Conservation (phyloP, 2,797 vertebrate species). For the Tragopan temminckii region DNA sequence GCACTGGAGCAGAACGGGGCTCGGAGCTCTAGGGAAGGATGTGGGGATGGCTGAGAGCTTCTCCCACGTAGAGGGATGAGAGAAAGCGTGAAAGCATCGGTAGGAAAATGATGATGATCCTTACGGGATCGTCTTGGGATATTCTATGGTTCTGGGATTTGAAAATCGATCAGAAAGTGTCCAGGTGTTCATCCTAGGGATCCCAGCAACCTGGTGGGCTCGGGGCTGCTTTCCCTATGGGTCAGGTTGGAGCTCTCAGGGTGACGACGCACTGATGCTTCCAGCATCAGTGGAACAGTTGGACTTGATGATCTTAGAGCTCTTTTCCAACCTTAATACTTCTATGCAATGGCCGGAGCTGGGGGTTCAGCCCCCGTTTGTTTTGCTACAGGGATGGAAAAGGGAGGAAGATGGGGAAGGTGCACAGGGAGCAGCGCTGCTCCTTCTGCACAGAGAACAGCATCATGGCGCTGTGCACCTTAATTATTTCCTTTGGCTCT, state of each 20-base stretch:
- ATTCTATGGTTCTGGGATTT: too few species aligned
- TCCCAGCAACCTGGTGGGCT: background rate
- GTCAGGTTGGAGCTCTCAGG: background rate
- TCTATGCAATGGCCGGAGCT: background rate
- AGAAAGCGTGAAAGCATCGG: background rate
- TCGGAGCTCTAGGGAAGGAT: conserved; percentile 38
- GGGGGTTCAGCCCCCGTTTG: fast-evolving
- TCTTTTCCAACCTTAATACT: too few species aligned
- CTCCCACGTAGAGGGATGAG: conserved; percentile 30
- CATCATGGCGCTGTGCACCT: conserved; percentile 29
- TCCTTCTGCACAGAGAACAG: background rate
- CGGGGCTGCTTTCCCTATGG: fast-evolving
- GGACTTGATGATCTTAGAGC: too few species aligned
- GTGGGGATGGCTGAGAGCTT: background rate
- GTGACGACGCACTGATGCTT: fast-evolving
- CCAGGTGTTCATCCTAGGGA: background rate
- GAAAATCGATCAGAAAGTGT: background rate
- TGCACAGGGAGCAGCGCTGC: too few species aligned
- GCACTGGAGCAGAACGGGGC: background rate
- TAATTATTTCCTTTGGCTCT: conserved; percentile 65
- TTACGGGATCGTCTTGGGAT: too few species aligned
- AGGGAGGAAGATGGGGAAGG: background rate
- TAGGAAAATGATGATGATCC: background rate
- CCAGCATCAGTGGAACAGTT: too few species aligned
- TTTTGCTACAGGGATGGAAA: background rate